phyloP scores from a whole-genome alignment of 2,797 vertebrate genomes.

The Chelidonichthys spinosus region DNA sequence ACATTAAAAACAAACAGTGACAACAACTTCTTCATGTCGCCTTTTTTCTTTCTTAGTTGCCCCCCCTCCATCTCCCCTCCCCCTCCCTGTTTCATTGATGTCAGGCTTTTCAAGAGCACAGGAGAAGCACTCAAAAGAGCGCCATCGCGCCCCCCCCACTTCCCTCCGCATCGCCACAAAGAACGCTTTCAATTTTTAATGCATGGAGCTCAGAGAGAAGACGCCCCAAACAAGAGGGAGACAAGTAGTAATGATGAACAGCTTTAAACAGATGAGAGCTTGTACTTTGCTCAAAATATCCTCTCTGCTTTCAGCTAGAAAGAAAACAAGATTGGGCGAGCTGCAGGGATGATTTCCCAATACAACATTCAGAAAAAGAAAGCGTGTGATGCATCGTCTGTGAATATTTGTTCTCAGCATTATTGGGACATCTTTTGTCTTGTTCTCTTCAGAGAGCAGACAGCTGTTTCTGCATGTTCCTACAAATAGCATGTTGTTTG shows the following conservation, averaged over 20 bases:
- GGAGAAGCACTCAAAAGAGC: constrained; percentile 63
- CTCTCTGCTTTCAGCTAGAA: constrained; percentile 26
- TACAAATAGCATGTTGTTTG: neutral
- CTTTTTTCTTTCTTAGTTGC: neutral
- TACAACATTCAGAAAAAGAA: neutral
- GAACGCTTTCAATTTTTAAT: constrained; percentile 78
- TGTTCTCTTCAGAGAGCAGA: neutral
- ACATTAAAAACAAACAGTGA: constrained; percentile 72
- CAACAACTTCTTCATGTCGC: constrained; percentile 68
- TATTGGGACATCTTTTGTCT: neutral
- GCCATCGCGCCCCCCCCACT: constrained; percentile 3
- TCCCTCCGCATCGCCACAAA: constrained; percentile 63
- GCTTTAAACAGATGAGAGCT: constrained; percentile 59
- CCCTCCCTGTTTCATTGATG: constrained; percentile 54
- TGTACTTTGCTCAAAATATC: constrained; percentile 63
- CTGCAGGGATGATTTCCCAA: neutral
- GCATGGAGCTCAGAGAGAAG: constrained; percentile 62
- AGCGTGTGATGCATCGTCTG: neutral
- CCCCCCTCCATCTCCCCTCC: neutral
- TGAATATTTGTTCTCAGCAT: constrained; percentile 15
- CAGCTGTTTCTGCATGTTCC: neutral
- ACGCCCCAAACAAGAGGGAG: constrained; percentile 58
- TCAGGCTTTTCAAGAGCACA: constrained; percentile 67
- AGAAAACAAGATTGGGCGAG: constrained; percentile 11
- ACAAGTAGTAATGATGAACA: constrained; percentile 59